Evolutionary conservation across 2,888 invertebrate species (phyloP).

Genomic region (Nemurella pictetii): DNA sequence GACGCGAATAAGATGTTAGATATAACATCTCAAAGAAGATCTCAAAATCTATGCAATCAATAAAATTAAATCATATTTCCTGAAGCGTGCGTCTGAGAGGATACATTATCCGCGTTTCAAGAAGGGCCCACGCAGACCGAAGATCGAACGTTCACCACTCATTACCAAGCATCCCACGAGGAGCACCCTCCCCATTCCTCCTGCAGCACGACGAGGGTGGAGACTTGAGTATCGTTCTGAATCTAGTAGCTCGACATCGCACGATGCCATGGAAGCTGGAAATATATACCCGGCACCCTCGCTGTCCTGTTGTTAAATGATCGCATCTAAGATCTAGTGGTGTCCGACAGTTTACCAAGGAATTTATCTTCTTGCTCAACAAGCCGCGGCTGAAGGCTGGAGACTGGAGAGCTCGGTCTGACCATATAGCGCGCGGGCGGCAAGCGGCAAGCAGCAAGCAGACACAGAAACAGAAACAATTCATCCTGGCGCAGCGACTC

Average conservation of each 20-base stretch:
- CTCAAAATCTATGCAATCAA: background rate
- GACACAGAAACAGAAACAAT: background rate
- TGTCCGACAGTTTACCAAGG: conserved; percentile 9
- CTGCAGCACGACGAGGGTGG: background rate
- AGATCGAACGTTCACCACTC: background rate
- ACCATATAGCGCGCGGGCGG: background rate
- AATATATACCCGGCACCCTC: background rate
- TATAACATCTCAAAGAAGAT: background rate
- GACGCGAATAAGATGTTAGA: no score
- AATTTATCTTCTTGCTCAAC: conserved; percentile 11
- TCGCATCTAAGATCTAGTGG: conserved; percentile 13
- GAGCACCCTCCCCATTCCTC: no score
- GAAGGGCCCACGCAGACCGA: no score
- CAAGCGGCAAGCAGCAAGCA: no score
- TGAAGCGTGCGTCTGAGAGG: background rate
- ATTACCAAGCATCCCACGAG: background rate
- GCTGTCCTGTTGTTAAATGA: conserved; percentile 10
- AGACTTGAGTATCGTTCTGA: background rate
- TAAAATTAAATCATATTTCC: background rate
- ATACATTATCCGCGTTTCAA: background rate
- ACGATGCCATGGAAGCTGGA: background rate
- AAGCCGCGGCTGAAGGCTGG: background rate
- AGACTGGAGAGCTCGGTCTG: background rate
- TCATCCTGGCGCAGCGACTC: background rate
- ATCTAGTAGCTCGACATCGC: background rate